These are phyloP conservation scores for Benitochromis conjunctus DNA, from an alignment of 2,113 vertebrate genomes.

Conservation along the genomic window DNA sequence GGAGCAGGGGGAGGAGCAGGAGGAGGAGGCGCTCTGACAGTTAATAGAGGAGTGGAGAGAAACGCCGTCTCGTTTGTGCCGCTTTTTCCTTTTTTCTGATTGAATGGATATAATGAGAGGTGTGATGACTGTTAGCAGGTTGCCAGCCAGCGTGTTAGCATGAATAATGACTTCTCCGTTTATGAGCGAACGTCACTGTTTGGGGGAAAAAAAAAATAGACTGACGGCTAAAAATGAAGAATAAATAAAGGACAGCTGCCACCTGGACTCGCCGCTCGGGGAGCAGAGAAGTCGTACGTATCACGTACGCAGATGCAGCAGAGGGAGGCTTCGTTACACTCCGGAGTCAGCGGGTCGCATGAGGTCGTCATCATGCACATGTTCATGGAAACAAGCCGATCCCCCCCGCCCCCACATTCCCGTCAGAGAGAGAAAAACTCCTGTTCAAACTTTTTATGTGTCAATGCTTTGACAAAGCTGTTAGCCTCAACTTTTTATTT, in stretches of 20 bases:
- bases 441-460: too few species aligned
- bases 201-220: background rate
- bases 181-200: background rate
- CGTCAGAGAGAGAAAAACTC: background rate
- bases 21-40: background rate
- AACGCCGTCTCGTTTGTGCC: background rate
- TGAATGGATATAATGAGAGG: constrained; percentile 5
- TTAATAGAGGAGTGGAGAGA: background rate
- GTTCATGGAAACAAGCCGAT: background rate
- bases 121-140: background rate
- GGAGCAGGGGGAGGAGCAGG: constrained; percentile 1
- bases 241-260: background rate
- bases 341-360: background rate
- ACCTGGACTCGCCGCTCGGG: background rate
- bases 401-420: background rate
- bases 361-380: background rate
- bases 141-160: background rate
- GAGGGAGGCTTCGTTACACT: background rate
- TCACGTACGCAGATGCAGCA: background rate
- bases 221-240: background rate
- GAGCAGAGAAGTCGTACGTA: background rate
- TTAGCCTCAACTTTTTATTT: background rate
- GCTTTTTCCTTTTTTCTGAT: background rate
- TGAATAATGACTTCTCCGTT: background rate
- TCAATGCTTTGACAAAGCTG: background rate